These are phyloP conservation scores for Drosophila neotestacea DNA, from an alignment of 2,888 invertebrate genomes.

Conservation along the genomic window DNA sequence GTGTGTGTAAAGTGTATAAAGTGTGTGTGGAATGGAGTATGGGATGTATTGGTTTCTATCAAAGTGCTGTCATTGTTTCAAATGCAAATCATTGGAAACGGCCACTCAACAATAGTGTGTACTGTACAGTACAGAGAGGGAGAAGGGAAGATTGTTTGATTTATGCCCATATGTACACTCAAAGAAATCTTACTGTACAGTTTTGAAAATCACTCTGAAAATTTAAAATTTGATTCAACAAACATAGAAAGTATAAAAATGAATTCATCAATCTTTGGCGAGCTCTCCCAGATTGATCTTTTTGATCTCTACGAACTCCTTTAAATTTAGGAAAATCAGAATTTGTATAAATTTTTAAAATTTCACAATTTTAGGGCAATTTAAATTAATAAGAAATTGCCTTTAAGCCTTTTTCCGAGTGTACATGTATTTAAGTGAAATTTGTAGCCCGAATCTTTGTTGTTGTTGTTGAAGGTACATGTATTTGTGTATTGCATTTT, in stretches of 20 bases:
- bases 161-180: constrained; percentile 49
- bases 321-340: too few relatives aligned
- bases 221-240: too few relatives aligned
- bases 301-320: too few relatives aligned
- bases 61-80: constrained; percentile 69
- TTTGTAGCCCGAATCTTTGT: constrained; percentile 54
- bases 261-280: too few relatives aligned
- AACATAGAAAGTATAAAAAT: too few relatives aligned
- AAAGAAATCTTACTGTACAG: too few relatives aligned
- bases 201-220: too few relatives aligned
- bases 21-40: constrained; percentile 1
- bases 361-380: too few relatives aligned
- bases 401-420: constrained; percentile 8
- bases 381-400: too few relatives aligned
- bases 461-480: constrained; percentile 16
- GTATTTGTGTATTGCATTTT: constrained; percentile 75
- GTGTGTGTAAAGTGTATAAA: not conserved
- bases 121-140: too few relatives aligned
- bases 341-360: too few relatives aligned
- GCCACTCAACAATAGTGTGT: constrained; percentile 51
- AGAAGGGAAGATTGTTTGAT: constrained; percentile 55
- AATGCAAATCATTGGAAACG: constrained; percentile 70
- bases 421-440: constrained; percentile 74
- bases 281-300: too few relatives aligned
- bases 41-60: constrained; percentile 45